Percentiles rank a stretch among this genome's conserved stretches.
phyloP scores from a whole-genome alignment of 1,140 invertebrate genomes.

The Pogonus chalceus region DNA sequence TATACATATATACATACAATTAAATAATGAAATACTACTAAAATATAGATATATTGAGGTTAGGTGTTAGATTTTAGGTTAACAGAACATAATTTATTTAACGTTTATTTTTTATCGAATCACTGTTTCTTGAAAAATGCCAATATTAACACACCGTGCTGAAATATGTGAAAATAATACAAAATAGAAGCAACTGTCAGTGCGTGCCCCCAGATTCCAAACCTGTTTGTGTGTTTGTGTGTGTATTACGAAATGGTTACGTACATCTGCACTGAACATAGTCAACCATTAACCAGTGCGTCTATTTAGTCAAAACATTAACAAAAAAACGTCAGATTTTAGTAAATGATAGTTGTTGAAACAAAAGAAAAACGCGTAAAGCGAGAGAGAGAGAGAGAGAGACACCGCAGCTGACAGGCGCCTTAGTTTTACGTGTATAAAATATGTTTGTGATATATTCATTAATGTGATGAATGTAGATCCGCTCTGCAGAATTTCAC shows the following conservation, averaged over 20 bases:
- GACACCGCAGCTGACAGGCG: neutral
- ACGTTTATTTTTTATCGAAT: slow-evolving; percentile 7
- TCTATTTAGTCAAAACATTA: too few species aligned
- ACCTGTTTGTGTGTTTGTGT: too few species aligned
- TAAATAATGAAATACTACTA: slow-evolving; percentile 5
- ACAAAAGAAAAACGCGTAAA: too few species aligned
- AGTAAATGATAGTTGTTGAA: too few species aligned
- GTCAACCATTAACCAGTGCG: too few species aligned
- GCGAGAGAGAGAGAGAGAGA: neutral
- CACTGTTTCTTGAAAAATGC: slow-evolving; percentile 2
- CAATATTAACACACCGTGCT: slow-evolving; percentile 5
- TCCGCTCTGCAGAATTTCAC: neutral
- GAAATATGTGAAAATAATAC: neutral
- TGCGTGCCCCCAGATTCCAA: too few species aligned
- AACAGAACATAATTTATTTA: slow-evolving; percentile 5
- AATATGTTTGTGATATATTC: slow-evolving; percentile 7
- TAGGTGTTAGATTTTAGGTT: slow-evolving; percentile 5
- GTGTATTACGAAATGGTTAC: too few species aligned
- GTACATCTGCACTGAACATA: too few species aligned
- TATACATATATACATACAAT: neutral
- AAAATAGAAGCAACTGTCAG: slow-evolving; percentile 1
- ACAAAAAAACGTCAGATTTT: too few species aligned
- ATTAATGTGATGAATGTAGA: slow-evolving; percentile 3
- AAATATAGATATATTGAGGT: slow-evolving; percentile 6
- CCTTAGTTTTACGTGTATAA: slow-evolving; percentile 5